A percentile compares a stretch with the other conserved stretches of the same genome.
phyloP scores from a whole-genome alignment of 2,888 invertebrate genomes.

The Drosophila imparisetae region DNA sequence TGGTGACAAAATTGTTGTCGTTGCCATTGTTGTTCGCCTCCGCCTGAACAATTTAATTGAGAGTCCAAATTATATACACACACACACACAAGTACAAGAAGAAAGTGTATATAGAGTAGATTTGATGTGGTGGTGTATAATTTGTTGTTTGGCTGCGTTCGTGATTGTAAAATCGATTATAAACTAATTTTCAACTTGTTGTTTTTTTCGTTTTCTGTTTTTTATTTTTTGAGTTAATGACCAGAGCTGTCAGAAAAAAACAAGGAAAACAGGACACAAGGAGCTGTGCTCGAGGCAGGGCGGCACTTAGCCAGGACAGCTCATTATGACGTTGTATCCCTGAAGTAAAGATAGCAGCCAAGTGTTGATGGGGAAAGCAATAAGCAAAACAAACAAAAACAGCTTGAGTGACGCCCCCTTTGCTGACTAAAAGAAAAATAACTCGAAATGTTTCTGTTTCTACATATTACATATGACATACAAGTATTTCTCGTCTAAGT shows the following conservation, averaged over 20 bases:
- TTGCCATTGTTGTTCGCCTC: slow-evolving; percentile 55
- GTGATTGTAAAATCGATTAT: slow-evolving; percentile 82
- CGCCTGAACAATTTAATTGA: slow-evolving; percentile 76
- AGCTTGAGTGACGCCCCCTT: slow-evolving; percentile 52
- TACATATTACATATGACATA: slow-evolving; percentile 19
- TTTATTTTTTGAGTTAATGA: slow-evolving; percentile 39
- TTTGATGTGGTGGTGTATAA: slow-evolving; percentile 41
- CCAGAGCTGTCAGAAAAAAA: slow-evolving; percentile 9
- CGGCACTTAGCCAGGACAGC: slow-evolving; percentile 48
- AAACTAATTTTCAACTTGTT: slow-evolving; percentile 73
- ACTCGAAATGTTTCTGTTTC: slow-evolving; percentile 15
- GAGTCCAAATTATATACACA: slow-evolving; percentile 70
- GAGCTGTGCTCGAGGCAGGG: slow-evolving; percentile 2
- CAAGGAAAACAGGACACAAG: not conserved
- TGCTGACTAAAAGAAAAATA: not conserved
- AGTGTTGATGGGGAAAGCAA: slow-evolving; percentile 50
- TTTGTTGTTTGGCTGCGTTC: slow-evolving; percentile 57
- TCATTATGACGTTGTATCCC: slow-evolving; percentile 52
- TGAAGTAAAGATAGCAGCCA: slow-evolving; percentile 32
- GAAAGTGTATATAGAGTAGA: slow-evolving; percentile 15
- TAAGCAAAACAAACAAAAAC: slow-evolving; percentile 45
- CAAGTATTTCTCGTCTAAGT: slow-evolving; percentile 9
- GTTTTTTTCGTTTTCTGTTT: not conserved
- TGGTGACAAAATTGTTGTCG: slow-evolving; percentile 73
- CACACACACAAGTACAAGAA: not conserved